Conservation (phyloP, 2,113 vertebrate genomes). For the Menura novaehollandiae region DNA sequence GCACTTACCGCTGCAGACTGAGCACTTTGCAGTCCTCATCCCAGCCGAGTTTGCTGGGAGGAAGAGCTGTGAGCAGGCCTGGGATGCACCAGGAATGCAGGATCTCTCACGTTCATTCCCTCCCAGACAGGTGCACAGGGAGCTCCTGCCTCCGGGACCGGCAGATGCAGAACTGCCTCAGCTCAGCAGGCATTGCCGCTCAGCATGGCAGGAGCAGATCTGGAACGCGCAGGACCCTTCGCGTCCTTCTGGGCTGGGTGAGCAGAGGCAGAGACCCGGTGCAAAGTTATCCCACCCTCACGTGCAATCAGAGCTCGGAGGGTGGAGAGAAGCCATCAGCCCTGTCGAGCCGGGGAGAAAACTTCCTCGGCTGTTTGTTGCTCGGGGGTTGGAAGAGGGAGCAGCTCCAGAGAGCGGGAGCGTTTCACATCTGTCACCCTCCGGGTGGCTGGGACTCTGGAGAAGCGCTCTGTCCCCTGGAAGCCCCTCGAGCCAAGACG, state of each 20-base stretch:
- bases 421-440: not conserved
- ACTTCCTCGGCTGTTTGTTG: conserved; percentile 27
- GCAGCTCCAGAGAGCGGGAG: not conserved
- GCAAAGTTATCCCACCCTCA: not conserved
- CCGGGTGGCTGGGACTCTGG: not conserved
- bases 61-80: not conserved
- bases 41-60: not conserved
- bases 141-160: not conserved
- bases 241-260: not conserved
- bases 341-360: not conserved
- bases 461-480: not conserved
- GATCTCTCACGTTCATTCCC: not conserved
- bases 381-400: not conserved
- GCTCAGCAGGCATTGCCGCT: not conserved
- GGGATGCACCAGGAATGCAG: not conserved
- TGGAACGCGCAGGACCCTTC: not conserved
- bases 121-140: not conserved
- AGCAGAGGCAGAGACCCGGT: not conserved
- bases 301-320: not conserved
- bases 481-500: not conserved
- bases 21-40: not conserved
- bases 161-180: not conserved
- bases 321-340: not conserved
- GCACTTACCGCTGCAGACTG: not conserved
- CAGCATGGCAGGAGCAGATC: not conserved